Base-by-base conservation (phyloP, 2,113 vertebrate genomes). In the Rhinolophus ferrumequinum region DNA sequence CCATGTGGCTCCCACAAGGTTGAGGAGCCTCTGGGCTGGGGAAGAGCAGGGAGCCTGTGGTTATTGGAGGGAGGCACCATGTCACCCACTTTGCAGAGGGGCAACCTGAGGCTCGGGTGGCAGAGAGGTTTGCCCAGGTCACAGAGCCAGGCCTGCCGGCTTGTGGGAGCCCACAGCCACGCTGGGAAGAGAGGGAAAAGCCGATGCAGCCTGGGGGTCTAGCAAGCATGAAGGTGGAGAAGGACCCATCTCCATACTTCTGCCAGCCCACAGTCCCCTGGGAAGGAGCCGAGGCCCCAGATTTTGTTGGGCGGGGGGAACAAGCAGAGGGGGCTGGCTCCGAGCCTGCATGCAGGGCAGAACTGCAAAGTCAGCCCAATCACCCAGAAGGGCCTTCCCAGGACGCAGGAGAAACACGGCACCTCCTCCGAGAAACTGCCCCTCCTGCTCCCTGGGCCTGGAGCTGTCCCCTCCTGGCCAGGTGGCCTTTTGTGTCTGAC, bases 1-100 rank as follows among this genome's bases (percentile, higher is more conserved):
- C 21, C 15, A 12, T 0, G 2, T 8, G 33, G 33, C 44, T 75
- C 22, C 26, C 38, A 1, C 0, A 2, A 64, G 41, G 33, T 22
- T n/a, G 9, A 44, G n/a, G 67, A 1, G 4, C 54, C 47, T 38
- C 58, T 12, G 35, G 41, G 58, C 50, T 54, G 18, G 18, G 58
- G 15, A 13, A 50, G 38, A 50, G 50, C 84, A n/a, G 41, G 72
- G 15, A 52, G 52, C 41, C 56, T 12, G 6, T 2, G 52, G n/a
- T 35, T 44, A 33, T 12, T 50, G 60, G 86, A 79, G 60, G 66
- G 13, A 24, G 83, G 7, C 38, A 15, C 18, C 5, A 0, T 24
- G 16, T 69, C 3, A 70, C 81, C 67, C 33, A 22, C 12, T 24
- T 52, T 44, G 44, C 28, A 35, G 82, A 69, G 2, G 8, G 50